Conservation (phyloP, 2,113 vertebrate genomes). For the Pomatostomus ruficeps region DNA sequence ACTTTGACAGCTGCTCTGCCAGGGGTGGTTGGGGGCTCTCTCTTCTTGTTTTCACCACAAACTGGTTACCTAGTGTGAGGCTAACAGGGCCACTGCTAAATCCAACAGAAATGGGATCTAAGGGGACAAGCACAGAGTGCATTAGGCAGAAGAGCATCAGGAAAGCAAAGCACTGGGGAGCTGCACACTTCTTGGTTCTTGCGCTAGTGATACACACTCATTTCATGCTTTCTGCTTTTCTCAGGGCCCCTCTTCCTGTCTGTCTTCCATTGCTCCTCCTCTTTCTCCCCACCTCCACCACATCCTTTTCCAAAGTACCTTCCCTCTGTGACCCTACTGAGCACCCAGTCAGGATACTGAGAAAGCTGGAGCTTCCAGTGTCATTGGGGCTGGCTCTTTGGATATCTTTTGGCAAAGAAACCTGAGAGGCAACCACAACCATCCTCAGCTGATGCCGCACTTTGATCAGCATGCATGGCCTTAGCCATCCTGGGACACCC, state of each 20-base stretch:
- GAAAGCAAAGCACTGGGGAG: neutral
- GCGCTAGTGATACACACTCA: neutral
- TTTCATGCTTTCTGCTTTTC: neutral
- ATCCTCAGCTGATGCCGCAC: neutral
- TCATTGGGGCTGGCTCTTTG: neutral
- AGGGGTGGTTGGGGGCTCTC: conserved; percentile 13
- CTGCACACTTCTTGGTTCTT: neutral
- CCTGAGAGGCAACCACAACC: neutral
- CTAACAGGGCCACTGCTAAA: neutral
- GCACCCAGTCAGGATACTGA: neutral
- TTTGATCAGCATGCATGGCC: neutral
- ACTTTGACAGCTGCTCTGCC: conserved; percentile 29
- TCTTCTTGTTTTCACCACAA: conserved; percentile 5
- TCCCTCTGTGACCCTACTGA: neutral
- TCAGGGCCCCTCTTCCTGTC: neutral
- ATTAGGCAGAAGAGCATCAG: neutral
- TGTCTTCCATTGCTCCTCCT: neutral
- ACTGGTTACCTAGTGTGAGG: conserved; percentile 40
- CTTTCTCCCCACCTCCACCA: neutral
- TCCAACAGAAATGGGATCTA: neutral
- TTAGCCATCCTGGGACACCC: neutral
- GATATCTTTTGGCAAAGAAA: neutral
- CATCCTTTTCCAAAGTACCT: neutral
- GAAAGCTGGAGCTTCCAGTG: neutral
- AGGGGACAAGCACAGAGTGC: neutral